phyloP scores from a whole-genome alignment of 2,113 vertebrate species.

The Sylvietta virens region DNA sequence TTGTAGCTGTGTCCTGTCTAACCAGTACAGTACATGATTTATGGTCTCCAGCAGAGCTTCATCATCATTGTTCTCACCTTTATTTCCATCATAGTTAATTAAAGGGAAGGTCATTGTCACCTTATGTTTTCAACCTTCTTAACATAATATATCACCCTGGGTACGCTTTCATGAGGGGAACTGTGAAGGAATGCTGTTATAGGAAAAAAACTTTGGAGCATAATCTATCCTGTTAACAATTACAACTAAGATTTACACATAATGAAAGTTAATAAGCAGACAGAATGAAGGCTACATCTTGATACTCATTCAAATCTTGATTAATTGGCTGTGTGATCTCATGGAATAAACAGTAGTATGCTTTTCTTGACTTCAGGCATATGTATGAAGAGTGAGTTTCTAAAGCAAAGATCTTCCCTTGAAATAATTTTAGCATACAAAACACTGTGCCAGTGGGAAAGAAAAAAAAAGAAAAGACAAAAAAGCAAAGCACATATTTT shows the following conservation, averaged over 20 bases:
- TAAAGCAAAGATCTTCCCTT: constrained; percentile 39
- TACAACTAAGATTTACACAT: constrained; percentile 71
- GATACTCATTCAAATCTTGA: constrained; percentile 72
- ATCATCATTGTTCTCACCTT: constrained; percentile 94
- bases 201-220: constrained; percentile 66
- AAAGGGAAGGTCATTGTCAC: constrained; percentile 99
- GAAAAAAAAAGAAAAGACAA: background rate
- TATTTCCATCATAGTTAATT: constrained; percentile 99
- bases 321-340: constrained; percentile 70
- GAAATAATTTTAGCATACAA: constrained; percentile 30
- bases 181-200: constrained; percentile 82
- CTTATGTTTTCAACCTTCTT: constrained; percentile 90
- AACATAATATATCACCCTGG: constrained; percentile 95
- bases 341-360: constrained; percentile 55
- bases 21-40: constrained; percentile 83
- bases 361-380: constrained; percentile 36
- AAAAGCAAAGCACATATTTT: background rate
- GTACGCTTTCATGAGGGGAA: constrained; percentile 81
- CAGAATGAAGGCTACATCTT: constrained; percentile 71
- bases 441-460: background rate
- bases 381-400: constrained; percentile 18
- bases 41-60: constrained; percentile 85
- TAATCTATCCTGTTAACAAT: constrained; percentile 82
- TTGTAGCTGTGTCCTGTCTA: constrained; percentile 78
- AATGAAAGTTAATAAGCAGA: constrained; percentile 82